Conservation (phyloP, 2,888 invertebrate species). For the Mallateleia sp. region DNA sequence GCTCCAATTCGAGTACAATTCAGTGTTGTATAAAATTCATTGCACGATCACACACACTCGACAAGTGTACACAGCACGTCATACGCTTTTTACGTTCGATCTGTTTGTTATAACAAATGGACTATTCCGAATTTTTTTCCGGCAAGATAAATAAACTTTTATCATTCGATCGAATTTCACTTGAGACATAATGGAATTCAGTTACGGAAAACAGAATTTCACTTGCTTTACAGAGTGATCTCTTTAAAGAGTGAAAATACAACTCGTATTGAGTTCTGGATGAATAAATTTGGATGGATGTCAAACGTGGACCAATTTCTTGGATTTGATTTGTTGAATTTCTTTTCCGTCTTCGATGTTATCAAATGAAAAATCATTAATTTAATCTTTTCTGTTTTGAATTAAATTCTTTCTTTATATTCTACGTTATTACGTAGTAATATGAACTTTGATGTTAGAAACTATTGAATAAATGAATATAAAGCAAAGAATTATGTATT, state of each 20-base stretch:
- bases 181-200: not conserved
- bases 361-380: no score
- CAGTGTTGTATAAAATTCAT: not conserved
- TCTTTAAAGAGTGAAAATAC: not conserved
- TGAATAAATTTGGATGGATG: not conserved
- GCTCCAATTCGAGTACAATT: not conserved
- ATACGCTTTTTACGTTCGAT: not conserved
- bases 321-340: not conserved
- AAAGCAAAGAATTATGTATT: not conserved
- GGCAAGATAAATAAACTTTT: not conserved
- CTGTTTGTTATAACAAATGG: not conserved
- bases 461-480: not conserved
- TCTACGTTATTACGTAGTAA: not conserved
- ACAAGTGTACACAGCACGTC: not conserved
- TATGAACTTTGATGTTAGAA: not conserved
- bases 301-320: not conserved
- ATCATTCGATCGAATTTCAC: slow-evolving; percentile 2
- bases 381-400: no score
- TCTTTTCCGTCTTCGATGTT: no score
- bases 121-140: not conserved
- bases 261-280: not conserved
- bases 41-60: not conserved
- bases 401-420: no score
- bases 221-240: not conserved
- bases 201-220: not conserved